Evolutionary conservation across 2,113 vertebrate species (phyloP).

Genomic region (Mirounga angustirostris): DNA sequence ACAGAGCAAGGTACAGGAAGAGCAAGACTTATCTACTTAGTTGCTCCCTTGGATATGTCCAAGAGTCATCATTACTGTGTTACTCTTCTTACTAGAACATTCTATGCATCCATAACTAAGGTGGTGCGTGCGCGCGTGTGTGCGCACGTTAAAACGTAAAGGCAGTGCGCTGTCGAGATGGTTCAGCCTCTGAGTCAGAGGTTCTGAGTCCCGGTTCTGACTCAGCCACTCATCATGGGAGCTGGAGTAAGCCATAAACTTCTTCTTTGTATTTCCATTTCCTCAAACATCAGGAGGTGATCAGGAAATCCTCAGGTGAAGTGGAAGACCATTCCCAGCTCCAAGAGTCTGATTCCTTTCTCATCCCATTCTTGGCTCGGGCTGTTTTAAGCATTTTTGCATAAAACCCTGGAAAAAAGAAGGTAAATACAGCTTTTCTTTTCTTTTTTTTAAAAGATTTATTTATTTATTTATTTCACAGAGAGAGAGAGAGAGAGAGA

Average conservation of each 20-base stretch:
- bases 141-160: fast-evolving
- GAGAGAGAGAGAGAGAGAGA: too few relatives aligned
- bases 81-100: background rate
- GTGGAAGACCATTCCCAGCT: background rate
- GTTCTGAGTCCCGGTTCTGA: background rate
- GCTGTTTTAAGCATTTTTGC: background rate
- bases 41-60: background rate
- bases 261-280: background rate
- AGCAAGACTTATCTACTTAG: too few relatives aligned
- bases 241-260: background rate
- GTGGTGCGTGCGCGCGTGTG: background rate
- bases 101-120: background rate
- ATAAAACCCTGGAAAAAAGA: background rate
- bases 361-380: background rate
- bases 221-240: background rate
- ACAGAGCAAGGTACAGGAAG: background rate
- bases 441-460: too few relatives aligned
- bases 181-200: background rate
- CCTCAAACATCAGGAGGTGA: background rate
- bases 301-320: background rate
- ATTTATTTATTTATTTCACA: too few relatives aligned
- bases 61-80: background rate
- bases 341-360: fast-evolving
- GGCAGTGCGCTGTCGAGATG: background rate
- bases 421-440: background rate